phyloP scores from a whole-genome alignment of 1,140 invertebrate species.

The Drosophila grimshawi region DNA sequence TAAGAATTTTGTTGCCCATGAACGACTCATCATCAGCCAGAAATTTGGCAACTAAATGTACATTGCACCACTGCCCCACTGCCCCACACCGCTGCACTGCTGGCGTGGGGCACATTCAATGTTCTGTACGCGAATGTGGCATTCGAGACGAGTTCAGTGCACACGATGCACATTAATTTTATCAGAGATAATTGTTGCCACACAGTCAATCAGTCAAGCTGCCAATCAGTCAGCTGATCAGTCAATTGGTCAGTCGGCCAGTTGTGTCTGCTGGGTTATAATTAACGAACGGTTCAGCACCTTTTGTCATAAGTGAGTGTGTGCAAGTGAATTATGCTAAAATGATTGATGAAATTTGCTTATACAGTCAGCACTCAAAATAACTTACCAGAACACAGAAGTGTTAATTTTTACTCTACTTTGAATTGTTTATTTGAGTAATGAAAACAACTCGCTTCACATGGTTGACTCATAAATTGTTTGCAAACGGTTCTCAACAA shows the following conservation, averaged over 20 bases:
- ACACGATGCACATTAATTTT: constrained; percentile 53
- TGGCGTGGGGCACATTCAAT: constrained; percentile 31
- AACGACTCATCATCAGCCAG: constrained; percentile 20
- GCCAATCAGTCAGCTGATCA: constrained; percentile 12
- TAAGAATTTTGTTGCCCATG: not conserved
- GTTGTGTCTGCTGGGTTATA: constrained; percentile 43
- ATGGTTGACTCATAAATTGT: constrained; percentile 10
- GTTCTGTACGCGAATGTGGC: constrained; percentile 42
- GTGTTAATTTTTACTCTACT: constrained; percentile 57
- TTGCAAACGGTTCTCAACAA: not conserved
- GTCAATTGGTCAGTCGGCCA: constrained; percentile 9
- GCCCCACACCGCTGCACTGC: not conserved
- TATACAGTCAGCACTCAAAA: constrained; percentile 7
- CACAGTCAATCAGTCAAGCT: not conserved
- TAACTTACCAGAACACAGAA: not conserved
- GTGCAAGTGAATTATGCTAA: constrained; percentile 46
- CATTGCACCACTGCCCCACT: constrained; percentile 1
- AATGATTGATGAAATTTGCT: constrained; percentile 18
- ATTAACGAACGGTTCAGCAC: constrained; percentile 53
- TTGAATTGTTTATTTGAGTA: constrained; percentile 45
- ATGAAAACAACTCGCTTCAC: constrained; percentile 25
- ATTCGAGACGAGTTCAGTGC: constrained; percentile 42
- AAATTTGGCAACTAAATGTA: constrained; percentile 26
- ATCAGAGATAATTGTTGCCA: constrained; percentile 34
- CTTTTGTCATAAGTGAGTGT: constrained; percentile 22